These are phyloP conservation scores for Callorhinus ursinus DNA, from an alignment of 2,113 vertebrate species.

Conservation along the genomic window DNA sequence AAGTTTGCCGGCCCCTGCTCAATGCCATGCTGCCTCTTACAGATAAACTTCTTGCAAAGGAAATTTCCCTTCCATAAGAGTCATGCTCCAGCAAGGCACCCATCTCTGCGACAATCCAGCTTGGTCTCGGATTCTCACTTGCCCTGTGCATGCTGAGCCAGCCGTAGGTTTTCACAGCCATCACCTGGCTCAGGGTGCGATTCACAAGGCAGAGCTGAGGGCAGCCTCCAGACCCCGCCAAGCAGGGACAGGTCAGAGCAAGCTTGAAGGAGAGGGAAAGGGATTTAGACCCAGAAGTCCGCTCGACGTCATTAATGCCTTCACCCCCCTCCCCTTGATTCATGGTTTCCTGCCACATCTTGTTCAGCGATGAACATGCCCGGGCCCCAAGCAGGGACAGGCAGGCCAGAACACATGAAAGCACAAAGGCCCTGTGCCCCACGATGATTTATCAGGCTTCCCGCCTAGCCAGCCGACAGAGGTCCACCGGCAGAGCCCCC, in stretches of 20 bases:
- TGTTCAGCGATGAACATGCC: slow-evolving; percentile 66
- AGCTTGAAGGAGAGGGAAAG: slow-evolving; percentile 52
- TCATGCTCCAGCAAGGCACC: background rate
- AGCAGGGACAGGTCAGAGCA: slow-evolving; percentile 66
- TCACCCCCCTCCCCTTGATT: slow-evolving; percentile 48
- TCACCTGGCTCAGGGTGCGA: background rate
- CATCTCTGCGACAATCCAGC: background rate
- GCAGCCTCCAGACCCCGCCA: background rate
- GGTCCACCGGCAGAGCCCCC: background rate
- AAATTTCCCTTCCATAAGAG: background rate
- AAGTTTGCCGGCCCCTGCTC: background rate
- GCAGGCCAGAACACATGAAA: slow-evolving; percentile 18
- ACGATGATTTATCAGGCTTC: background rate
- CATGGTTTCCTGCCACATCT: slow-evolving; percentile 72
- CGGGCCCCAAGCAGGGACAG: slow-evolving; percentile 30
- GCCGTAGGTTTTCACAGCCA: background rate
- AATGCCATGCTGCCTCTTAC: background rate
- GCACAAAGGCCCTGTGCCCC: background rate
- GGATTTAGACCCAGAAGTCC: slow-evolving; percentile 62
- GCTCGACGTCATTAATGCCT: slow-evolving; percentile 15
- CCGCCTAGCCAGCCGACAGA: slow-evolving; percentile 11
- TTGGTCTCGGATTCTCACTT: background rate
- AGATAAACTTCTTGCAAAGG: background rate
- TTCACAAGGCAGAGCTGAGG: slow-evolving; percentile 16
- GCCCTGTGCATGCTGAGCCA: background rate